These are phyloP conservation scores for Octodon degus DNA, from an alignment of 2,113 vertebrate genomes.

Conservation along the genomic window DNA sequence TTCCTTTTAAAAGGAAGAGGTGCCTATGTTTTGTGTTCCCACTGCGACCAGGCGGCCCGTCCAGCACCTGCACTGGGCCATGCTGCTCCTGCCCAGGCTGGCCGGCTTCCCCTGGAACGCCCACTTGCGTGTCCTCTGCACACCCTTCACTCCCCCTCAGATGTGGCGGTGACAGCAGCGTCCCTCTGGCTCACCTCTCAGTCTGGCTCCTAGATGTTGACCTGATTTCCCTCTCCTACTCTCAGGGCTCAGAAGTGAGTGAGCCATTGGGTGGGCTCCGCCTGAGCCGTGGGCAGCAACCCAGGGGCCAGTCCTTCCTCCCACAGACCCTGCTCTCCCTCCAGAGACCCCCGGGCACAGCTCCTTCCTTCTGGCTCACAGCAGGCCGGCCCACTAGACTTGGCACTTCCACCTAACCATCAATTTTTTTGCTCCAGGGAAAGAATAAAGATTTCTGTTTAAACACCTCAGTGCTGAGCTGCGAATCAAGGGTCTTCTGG, in stretches of 20 bases:
- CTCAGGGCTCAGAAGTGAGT: not conserved
- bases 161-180: not conserved
- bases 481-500: too few relatives aligned
- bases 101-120: not conserved
- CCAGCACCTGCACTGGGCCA: not conserved
- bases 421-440: not conserved
- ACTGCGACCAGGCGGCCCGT: not conserved
- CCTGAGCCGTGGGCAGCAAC: not conserved
- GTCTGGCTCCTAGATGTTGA: not conserved
- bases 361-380: too few relatives aligned
- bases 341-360: too few relatives aligned
- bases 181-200: too few relatives aligned
- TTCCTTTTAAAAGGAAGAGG: not conserved
- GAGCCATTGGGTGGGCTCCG: not conserved
- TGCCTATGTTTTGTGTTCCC: not conserved
- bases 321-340: too few relatives aligned
- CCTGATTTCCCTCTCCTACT: not conserved
- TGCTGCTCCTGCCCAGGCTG: not conserved
- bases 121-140: too few relatives aligned
- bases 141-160: too few relatives aligned
- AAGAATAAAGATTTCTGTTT: not conserved
- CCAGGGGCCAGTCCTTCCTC: not conserved
- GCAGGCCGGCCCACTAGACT: too few relatives aligned
- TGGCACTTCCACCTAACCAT: not conserved
- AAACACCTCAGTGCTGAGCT: not conserved